Evolutionary conservation across 2,113 vertebrate species (phyloP), one percentile per base, ranked within the genome.

Genomic region (Falco punctatus): DNA sequence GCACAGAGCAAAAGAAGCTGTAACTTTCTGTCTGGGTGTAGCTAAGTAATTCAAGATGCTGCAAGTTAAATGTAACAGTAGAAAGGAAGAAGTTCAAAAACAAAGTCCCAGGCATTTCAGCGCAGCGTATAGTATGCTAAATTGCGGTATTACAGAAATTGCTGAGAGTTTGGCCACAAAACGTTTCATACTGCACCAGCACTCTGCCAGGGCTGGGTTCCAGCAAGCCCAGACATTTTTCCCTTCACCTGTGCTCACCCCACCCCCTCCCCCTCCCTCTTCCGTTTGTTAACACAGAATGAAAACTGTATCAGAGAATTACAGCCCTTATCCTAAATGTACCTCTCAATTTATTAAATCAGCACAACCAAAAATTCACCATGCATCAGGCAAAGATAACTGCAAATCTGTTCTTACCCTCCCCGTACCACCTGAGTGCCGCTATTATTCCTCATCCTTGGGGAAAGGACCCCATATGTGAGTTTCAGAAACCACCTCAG

Each of bases 1-100:
- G 42, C 71, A 75, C 5, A 10, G 11, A 77, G 81, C 86, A 90
- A 48, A 87, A 81, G 70, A 87, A 94, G 48, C 27, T 23, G 75
- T 81, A 93, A 81, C 92, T 91, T 88, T 96, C 86, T 94, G 82
- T 95, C 91, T 83, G 92, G 78, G 46, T 84, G 54, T 73, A 96
- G 95, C 90, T 97, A 96, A 96, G 94, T 95, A 96, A 96, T 92
- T 88, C 94, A 96, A 81, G 92, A 96, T 97, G 94, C 82, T 89
- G 80, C 86, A 86, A 95, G 96, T 97, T 95, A 95, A 81, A 92
- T 92, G 92, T 90, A 98, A 89, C 88, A 96, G 79, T 52, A 94
- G 87, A 97, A 97, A 96, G 42, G 85, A 96, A 93, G 90, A 96
- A 94, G 90, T 92, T 96, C 79, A 86, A 95, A 92, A 95, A 94